Evolutionary conservation across 2,797 vertebrate genomes (phyloP).

Genomic region (Sebastes flavidus): DNA sequence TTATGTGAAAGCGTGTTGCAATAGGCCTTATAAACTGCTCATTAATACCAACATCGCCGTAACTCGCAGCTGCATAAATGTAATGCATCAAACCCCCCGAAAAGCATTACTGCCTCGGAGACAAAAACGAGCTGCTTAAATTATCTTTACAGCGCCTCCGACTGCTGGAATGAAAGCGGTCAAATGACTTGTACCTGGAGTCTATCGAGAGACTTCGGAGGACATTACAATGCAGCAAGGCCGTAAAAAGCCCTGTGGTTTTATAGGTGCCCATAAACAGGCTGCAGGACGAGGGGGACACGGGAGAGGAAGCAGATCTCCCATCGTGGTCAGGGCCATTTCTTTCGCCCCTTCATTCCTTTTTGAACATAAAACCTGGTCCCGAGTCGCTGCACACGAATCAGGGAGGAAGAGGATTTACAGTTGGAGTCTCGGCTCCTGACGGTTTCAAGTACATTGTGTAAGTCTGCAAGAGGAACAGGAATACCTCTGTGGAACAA

Average conservation of each 20-base stretch:
- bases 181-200: conserved; percentile 43
- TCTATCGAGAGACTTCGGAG: conserved; percentile 53
- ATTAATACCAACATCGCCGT: conserved; percentile 17
- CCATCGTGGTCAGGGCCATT: neutral
- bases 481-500: neutral
- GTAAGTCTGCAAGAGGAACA: neutral
- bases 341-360: neutral
- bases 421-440: conserved; percentile 5
- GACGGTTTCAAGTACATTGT: neutral
- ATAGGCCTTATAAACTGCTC: conserved; percentile 29
- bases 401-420: conserved; percentile 61
- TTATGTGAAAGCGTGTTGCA: conserved; percentile 2
- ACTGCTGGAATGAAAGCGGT: conserved; percentile 42
- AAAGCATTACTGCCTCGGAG: conserved; percentile 9
- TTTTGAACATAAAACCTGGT: conserved; percentile 52
- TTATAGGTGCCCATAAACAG: conserved; percentile 69
- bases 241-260: conserved; percentile 61
- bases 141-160: conserved; percentile 29
- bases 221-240: conserved; percentile 52
- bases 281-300: conserved; percentile 23
- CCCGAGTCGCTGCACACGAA: conserved; percentile 31
- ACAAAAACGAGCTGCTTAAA: conserved; percentile 33
- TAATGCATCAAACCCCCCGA: neutral
- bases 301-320: conserved; percentile 33
- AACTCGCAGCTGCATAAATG: conserved; percentile 20